Conservation (phyloP, 1,140 invertebrate species). For the Drosophila micromelanica region DNA sequence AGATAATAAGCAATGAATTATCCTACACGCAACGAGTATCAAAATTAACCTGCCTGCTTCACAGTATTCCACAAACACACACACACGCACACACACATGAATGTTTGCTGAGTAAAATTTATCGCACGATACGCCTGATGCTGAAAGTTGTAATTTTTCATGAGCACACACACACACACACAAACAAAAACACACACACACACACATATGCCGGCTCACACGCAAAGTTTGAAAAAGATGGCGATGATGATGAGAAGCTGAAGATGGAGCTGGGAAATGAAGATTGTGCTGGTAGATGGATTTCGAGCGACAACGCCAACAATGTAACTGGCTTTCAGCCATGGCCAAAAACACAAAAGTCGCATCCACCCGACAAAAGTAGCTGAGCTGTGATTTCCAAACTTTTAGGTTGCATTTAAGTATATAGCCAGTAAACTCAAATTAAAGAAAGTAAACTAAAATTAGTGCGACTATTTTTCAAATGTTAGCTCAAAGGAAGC, state of each 20-base stretch:
- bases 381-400: neutral
- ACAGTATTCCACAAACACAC: conserved; percentile 8
- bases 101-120: conserved; percentile 54
- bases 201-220: neutral
- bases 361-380: conserved; percentile 53
- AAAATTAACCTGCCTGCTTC: conserved; percentile 64
- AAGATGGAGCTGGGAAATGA: conserved; percentile 20
- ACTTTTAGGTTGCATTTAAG: no score
- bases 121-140: conserved; percentile 75
- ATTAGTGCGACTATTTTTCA: no score
- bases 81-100: conserved; percentile 12
- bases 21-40: conserved; percentile 81
- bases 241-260: conserved; percentile 27
- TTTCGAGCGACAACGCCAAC: conserved; percentile 35
- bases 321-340: conserved; percentile 26
- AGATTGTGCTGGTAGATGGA: conserved; percentile 36
- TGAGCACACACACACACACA: conserved; percentile 39
- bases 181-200: conserved; percentile 14
- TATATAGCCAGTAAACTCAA: no score
- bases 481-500: no score
- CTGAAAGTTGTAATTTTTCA: conserved; percentile 82
- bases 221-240: conserved; percentile 19
- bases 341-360: neutral
- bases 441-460: no score
- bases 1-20: conserved; percentile 83